Base-by-base conservation (phyloP, 2,888 invertebrate species). In the Lathronympha strigana region DNA sequence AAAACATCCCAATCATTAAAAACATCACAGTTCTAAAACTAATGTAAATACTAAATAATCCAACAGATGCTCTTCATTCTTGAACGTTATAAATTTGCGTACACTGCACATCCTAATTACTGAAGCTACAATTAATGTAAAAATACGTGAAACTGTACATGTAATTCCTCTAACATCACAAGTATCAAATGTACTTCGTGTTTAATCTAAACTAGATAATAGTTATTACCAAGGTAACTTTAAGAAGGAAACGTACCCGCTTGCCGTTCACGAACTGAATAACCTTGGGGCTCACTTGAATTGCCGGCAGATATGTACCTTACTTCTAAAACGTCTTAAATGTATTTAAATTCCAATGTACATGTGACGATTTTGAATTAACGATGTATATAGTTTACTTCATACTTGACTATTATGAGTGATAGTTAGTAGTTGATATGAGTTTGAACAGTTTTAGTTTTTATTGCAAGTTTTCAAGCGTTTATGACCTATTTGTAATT, bases 161-260 rank as follows among this genome's bases (percentile, higher is more conserved):
- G 13, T 50, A 50, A 50, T 17, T 50, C 51, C 8, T 55, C 43
- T 28, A 55, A 25, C 54, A 54, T 54, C 36, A 25, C 19, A 43
- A 43, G 40, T 45, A 40, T 47, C 17, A 33, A 58, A 58, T 60
- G 64, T 54, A 49, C 57, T 45, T 58, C 51, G 36, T 61, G 51
- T 51, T 62, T 64, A 64, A 64, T 64, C 64, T 60, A 60, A 64
- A 64, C 51, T 53, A 53, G 58, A 64, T 64, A 64, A 64, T 64
- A 64, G 58, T 60, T 64, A 58, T 36, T 45, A 61, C 60, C 66
- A 66, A 66, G 66, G 66, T 61, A 60, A 66, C 53, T 66, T 47
- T 51, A 60, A 54, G 66, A 61, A 66, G 66, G 60, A 61, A 66
- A 66, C 66, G 66, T 62, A 58, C 62, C 33, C 51, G 57, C 47